Base-by-base conservation (phyloP, 2,888 invertebrate species). In the Netelia virgata region DNA sequence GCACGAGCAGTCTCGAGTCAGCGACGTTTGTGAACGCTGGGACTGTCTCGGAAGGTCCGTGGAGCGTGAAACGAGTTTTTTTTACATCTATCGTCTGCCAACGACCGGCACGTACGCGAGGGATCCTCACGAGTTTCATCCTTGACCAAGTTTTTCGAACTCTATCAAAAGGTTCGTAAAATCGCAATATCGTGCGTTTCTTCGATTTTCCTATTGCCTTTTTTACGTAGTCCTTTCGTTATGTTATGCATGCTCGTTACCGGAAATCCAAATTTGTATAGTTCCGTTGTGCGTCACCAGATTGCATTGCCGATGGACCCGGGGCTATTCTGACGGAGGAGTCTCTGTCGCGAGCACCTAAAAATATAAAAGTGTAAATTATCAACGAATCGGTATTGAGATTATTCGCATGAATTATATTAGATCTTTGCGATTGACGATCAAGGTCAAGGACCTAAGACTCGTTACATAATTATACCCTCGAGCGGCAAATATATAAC, bases 11-110 rank as follows among this genome's bases (percentile, higher is more conserved):
- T 75, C 64, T 55, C 64, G 53, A 63, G 64, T 41, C 47, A 47
- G 47, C 47, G 47, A 70, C 70, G 78, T 57, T 57, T 18, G 18
- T 57, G 57, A 18, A 41, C 61, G 23, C 28, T 61, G 61, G 41
- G 53, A 69, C 76, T 68, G 72, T 81, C 76, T 16, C 57, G 16
- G 18, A 57, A 57, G 57, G 57, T 16, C 57, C 55, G 55, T 16
- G 5, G n/a, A 55, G 73, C 63, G 9, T 55, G 63, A 69, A 70
- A 73, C 76, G 47, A 76, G 68, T 83, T 80, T 83, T 79, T 83
- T 59, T 69, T 20, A 50, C 28, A 59, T 43, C 53, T 55, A 18
- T 64, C 36, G 61, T 43, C 55, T 28, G 41, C 20, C 23, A 57
- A n/a, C 20, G 28, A 68, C 53, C 72, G 63, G 41, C 79, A 76